Conservation (phyloP, 2,113 vertebrate genomes). For the Chaetorhynchus papuensis region DNA sequence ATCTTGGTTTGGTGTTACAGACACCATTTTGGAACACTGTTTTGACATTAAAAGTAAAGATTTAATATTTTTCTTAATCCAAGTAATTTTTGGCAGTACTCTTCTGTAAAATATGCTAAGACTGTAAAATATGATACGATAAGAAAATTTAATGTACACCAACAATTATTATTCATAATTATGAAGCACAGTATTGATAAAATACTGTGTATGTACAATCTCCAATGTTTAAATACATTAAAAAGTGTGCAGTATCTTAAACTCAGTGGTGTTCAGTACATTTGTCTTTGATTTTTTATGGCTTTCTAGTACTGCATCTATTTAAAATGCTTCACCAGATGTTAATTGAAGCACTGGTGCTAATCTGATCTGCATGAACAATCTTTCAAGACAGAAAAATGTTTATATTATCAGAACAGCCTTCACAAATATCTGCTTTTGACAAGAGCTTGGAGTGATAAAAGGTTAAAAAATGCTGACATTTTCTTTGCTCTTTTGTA, state of each 20-base stretch:
- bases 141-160: neutral
- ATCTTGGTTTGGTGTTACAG: neutral
- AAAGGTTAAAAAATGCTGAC: neutral
- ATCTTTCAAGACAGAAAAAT: neutral
- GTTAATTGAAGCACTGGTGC: neutral
- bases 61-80: neutral
- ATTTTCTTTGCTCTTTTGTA: neutral
- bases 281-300: neutral
- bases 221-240: neutral
- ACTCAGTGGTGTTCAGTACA: neutral
- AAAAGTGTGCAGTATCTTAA: neutral
- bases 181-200: neutral
- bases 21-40: neutral
- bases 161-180: neutral
- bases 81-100: neutral
- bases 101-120: neutral
- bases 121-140: neutral
- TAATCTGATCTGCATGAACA: constrained; percentile 5
- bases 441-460: neutral
- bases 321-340: neutral
- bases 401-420: neutral
- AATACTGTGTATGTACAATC: neutral
- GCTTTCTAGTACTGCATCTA: neutral
- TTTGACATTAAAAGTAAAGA: neutral
- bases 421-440: neutral